These are phyloP conservation scores for Drosophila prolongata DNA, from an alignment of 2,888 invertebrate species.

Conservation along the genomic window DNA sequence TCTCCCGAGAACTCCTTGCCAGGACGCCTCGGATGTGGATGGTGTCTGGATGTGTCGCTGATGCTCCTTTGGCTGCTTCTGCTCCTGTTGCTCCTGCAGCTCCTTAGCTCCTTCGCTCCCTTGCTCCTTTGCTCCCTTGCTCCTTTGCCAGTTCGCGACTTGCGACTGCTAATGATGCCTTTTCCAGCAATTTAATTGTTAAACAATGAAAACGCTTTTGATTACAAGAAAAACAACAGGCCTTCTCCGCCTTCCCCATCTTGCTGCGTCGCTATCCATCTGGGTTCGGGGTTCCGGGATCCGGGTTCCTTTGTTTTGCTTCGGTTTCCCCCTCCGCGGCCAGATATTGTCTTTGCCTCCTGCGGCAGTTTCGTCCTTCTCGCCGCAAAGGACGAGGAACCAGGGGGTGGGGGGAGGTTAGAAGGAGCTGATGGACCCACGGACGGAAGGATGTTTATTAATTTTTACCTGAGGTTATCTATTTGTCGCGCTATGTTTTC, in stretches of 20 bases:
- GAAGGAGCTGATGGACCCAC: slow-evolving; percentile 7
- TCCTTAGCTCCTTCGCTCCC: slow-evolving; percentile 8
- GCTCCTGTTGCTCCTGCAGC: not conserved
- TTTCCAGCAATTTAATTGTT: slow-evolving; percentile 80
- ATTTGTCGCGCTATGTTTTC: slow-evolving; percentile 73
- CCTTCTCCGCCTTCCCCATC: not conserved
- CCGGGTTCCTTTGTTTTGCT: slow-evolving; percentile 36
- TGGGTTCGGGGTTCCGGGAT: slow-evolving; percentile 3
- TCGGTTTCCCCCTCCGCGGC: slow-evolving; percentile 14
- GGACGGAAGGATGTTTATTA: slow-evolving; percentile 68
- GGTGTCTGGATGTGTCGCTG: slow-evolving; percentile 14
- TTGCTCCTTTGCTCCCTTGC: slow-evolving; percentile 36
- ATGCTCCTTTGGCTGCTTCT: slow-evolving; percentile 13
- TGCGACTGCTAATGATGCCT: slow-evolving; percentile 75
- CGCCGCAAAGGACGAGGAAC: not conserved
- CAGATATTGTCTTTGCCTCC: slow-evolving; percentile 34
- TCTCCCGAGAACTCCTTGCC: slow-evolving; percentile 3
- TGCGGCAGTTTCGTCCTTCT: slow-evolving; percentile 35
- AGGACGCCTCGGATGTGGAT: slow-evolving; percentile 1
- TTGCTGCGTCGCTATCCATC: slow-evolving; percentile 15
- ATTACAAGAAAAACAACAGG: slow-evolving; percentile 74
- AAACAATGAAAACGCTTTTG: slow-evolving; percentile 80
- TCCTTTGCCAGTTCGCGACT: slow-evolving; percentile 48
- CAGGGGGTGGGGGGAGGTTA: not conserved
- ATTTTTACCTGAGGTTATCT: slow-evolving; percentile 80